A percentile compares a stretch with the other conserved stretches of the same genome.
Evolutionary conservation across 2,888 invertebrate genomes (phyloP).

Genomic region (Vesta saturnalis): DNA sequence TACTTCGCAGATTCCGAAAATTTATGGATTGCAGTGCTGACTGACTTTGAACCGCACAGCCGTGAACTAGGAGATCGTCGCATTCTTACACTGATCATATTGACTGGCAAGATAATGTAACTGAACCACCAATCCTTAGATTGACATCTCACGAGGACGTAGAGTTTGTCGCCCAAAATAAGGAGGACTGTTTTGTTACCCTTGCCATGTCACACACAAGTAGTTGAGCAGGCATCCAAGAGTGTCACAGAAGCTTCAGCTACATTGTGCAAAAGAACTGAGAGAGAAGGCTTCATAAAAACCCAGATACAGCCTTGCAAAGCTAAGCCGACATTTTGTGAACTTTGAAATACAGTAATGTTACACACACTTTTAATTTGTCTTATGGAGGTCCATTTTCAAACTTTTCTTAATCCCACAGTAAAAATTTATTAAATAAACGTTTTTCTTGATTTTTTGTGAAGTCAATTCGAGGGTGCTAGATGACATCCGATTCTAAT

Average conservation of each 20-base stretch:
- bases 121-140: background rate
- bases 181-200: background rate
- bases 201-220: too few relatives aligned
- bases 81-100: background rate
- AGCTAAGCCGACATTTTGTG: background rate
- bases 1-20: background rate
- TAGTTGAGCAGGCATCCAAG: background rate
- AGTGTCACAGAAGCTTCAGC: background rate
- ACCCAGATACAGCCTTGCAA: background rate
- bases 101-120: background rate
- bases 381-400: background rate
- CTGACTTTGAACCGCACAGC: background rate
- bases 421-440: background rate
- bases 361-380: background rate
- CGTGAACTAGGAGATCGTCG: too few relatives aligned
- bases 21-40: slow-evolving; percentile 1
- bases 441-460: background rate
- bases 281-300: background rate
- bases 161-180: background rate
- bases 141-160: background rate
- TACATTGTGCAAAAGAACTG: background rate
- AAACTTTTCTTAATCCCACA: too few relatives aligned
- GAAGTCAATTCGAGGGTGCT: background rate
- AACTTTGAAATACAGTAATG: background rate
- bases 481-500: background rate